Percentiles rank a stretch among this genome's conserved stretches.
These are phyloP conservation scores for Olivierus martensii DNA, from an alignment of 1,140 invertebrate genomes.

Conservation along the genomic window DNA sequence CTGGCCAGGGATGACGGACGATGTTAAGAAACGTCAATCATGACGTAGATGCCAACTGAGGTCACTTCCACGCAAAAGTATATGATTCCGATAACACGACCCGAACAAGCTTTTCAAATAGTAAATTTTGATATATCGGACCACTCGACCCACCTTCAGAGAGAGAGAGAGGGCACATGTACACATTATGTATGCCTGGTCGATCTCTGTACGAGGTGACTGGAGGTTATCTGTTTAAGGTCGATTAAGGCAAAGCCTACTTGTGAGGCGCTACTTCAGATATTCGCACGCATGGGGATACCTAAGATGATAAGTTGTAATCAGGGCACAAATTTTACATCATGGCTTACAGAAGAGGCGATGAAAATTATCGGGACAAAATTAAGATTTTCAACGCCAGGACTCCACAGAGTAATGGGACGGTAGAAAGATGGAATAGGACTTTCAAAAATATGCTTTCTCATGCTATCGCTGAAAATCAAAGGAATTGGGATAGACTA, in stretches of 20 bases:
- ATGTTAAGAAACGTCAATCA: background rate
- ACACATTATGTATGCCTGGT: background rate
- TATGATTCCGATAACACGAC: too few relatives aligned
- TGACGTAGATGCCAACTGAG: background rate
- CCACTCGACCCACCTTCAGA: background rate
- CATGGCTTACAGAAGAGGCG: background rate
- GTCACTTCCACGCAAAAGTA: too few relatives aligned
- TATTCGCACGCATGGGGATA: background rate
- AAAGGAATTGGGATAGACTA: background rate
- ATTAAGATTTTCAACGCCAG: background rate
- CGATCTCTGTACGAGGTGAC: background rate
- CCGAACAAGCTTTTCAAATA: background rate
- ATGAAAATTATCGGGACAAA: background rate
- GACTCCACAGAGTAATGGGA: background rate
- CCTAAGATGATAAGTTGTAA: conserved; percentile 1
- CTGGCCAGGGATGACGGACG: background rate
- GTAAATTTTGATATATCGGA: background rate
- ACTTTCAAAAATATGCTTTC: background rate
- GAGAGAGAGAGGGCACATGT: background rate
- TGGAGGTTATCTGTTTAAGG: background rate
- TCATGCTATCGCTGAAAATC: background rate
- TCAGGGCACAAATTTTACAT: background rate
- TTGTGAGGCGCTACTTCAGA: background rate
- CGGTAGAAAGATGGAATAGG: background rate
- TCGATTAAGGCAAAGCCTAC: background rate